Conservation (phyloP, 2,888 invertebrate genomes). For the Trimorus sp. region DNA sequence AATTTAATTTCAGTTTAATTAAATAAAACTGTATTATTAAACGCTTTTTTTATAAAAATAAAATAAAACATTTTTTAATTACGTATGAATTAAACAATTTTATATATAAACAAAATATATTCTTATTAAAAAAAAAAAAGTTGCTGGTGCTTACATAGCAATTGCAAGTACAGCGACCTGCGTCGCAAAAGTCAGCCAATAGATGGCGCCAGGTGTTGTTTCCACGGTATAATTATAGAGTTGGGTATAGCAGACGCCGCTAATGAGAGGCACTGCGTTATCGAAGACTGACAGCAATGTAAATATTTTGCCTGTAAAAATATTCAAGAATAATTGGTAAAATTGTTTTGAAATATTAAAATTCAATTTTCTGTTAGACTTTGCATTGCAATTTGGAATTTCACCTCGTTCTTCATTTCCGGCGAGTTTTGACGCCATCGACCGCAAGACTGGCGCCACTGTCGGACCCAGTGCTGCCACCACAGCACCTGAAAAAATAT, state of each 20-base stretch:
- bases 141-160: constrained; percentile 87
- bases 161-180: constrained; percentile 86
- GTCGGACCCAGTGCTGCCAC: constrained; percentile 90
- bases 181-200: constrained; percentile 87
- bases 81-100: no score
- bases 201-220: constrained; percentile 85
- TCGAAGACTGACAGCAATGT: constrained; percentile 91
- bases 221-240: constrained; percentile 87
- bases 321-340: background rate
- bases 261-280: constrained; percentile 89
- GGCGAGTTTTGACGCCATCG: constrained; percentile 91
- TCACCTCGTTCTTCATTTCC: constrained; percentile 87
- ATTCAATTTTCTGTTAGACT: no score
- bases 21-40: no score
- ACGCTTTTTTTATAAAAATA: no score
- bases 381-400: background rate
- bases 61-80: no score
- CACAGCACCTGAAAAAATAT: constrained; percentile 84
- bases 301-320: constrained; percentile 87
- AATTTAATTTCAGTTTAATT: no score
- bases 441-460: constrained; percentile 90
- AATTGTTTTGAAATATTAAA: no score
- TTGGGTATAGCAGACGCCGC: constrained; percentile 88
- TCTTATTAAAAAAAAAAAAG: no score
- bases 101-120: no score